Evolutionary conservation across 2,888 invertebrate genomes (phyloP), one percentile per base, ranked within the genome.

Genomic region (Phengaris alcon): DNA sequence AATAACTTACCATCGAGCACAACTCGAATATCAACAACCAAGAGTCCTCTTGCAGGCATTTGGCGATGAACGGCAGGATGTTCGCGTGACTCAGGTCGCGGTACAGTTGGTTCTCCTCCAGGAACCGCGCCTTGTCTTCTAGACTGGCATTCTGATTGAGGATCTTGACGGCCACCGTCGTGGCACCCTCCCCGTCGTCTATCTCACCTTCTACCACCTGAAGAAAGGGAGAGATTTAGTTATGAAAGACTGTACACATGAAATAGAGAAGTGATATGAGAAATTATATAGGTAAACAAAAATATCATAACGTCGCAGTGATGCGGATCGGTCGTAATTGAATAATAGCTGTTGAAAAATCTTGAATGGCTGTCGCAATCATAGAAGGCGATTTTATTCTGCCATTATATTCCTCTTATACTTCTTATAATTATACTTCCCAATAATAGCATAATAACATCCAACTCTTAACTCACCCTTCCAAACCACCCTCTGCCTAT

Each of bases 401-500:
- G 52, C 10, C 52, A 54, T 54, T 54, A 12, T 54, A 54, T 54
- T 22, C 22, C 22, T 22, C 22, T 22, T 22, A 22, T 22, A 22
- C 22, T 22, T 22, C 22, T 22, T 22, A 22, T 22, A 22, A 0
- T 22, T 22, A 22, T 22, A 54, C 35, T 4, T 10, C 5, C n/a
- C n/a, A 8, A 1, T 22, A n/a, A n/a, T n/a, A n/a, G n/a, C n/a
- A 55, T 35, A 55, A 46, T 55, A 46, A 57, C 3, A 35, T 35
- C n/a, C n/a, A n/a, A 59, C 12, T 57, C 8, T 15, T 54, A 10
- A 79, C 80, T 87, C 84, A 95, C 95, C 86, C 95, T 96, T 75
- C 97, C 97, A 88, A 97, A 98, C 97, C 97, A 97, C 68, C 97
- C 97, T 79, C 95, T 95, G 3, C 97, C 97, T 77, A 97, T 94